Conservation (phyloP, 2,888 invertebrate genomes). For the Acrobasis consociella region DNA sequence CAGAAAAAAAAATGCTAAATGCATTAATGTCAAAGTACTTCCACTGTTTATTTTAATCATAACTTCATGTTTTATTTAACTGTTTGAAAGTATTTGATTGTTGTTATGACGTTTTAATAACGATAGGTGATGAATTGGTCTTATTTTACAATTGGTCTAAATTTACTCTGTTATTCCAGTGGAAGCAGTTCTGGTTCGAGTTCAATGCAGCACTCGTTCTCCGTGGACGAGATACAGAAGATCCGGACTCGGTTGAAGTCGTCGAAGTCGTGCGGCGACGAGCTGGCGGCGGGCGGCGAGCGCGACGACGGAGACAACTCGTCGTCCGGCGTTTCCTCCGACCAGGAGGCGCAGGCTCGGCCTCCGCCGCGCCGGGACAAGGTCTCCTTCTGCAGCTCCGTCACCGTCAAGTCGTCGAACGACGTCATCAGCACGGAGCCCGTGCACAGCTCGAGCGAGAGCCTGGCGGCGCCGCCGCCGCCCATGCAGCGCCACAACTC, state of each 20-base stretch:
- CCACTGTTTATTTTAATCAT: no score
- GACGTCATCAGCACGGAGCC: conserved; percentile 81
- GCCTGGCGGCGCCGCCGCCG: conserved; percentile 62
- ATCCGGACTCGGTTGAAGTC: conserved; percentile 92
- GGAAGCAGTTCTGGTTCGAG: conserved; percentile 89
- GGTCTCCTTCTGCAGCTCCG: conserved; percentile 78
- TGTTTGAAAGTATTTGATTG: no score
- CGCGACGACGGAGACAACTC: conserved; percentile 93
- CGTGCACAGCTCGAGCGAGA: conserved; percentile 76
- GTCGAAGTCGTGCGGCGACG: conserved; percentile 94
- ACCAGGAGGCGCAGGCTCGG: conserved; percentile 84
- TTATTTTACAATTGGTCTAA: neutral
- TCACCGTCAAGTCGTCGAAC: conserved; percentile 76
- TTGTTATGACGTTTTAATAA: no score
- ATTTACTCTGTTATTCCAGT: conserved; percentile 62
- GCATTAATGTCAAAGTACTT: no score
- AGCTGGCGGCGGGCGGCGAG: conserved; percentile 80
- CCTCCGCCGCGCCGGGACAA: conserved; percentile 66
- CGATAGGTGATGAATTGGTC: no score
- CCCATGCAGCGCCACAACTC: conserved; percentile 85
- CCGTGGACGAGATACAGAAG: conserved; percentile 94
- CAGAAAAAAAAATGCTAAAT: no score
- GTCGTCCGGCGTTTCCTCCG: conserved; percentile 93
- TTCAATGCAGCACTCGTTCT: conserved; percentile 92
- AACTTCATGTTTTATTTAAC: no score